These are phyloP conservation scores for Sarcophaga caerulescens DNA, from an alignment of 2,888 invertebrate genomes.

Conservation along the genomic window DNA sequence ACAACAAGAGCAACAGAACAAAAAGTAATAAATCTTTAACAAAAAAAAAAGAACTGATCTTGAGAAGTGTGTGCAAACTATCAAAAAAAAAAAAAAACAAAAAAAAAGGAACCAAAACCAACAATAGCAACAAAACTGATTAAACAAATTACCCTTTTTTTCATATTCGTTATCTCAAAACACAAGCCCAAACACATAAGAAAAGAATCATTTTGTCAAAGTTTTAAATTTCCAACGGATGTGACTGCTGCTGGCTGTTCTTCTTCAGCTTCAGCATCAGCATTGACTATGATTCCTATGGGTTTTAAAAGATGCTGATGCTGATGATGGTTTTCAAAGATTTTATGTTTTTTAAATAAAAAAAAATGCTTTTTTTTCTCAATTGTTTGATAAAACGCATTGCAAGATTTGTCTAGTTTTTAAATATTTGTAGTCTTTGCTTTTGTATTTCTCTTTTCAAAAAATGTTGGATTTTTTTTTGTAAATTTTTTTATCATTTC, in stretches of 20 bases:
- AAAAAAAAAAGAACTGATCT: background rate
- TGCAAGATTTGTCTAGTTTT: conserved; percentile 17
- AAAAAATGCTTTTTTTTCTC: background rate
- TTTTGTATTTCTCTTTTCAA: background rate
- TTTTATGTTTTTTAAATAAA: conserved; percentile 28
- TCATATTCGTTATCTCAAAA: conserved; percentile 25
- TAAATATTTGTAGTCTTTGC: conserved; percentile 39
- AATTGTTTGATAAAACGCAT: background rate
- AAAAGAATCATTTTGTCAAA: conserved; percentile 32
- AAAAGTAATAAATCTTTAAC: conserved; percentile 37
- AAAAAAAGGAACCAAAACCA: background rate
- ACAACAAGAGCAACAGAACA: conserved; percentile 8
- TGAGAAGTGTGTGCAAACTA: background rate
- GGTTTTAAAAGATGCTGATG: too few relatives aligned
- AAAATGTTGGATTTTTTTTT: background rate
- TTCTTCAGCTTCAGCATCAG: background rate
- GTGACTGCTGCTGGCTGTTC: background rate
- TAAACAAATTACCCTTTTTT: background rate
- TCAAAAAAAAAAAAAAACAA: background rate
- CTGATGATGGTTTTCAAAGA: background rate
- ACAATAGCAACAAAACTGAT: background rate
- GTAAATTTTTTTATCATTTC: conserved; percentile 38
- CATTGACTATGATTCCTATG: too few relatives aligned
- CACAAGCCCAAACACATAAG: background rate
- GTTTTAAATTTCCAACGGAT: conserved; percentile 60